phyloP scores from a whole-genome alignment of 1,140 invertebrate genomes.

The Drosophila dunni region DNA sequence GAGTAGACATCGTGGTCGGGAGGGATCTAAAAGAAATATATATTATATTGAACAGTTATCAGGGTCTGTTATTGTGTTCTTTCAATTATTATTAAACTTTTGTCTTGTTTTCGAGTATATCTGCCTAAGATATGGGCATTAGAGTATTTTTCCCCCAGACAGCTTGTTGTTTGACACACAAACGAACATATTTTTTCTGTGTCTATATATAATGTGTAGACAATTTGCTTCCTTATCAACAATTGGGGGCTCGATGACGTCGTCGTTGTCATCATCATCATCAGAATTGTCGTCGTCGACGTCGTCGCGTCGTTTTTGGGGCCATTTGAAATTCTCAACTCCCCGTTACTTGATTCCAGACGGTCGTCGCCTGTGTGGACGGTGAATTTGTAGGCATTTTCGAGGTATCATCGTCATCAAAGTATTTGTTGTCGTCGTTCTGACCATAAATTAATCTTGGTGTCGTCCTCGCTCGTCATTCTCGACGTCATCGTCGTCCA shows the following conservation, averaged over 20 bases:
- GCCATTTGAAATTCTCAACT: conserved; percentile 1
- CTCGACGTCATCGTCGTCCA: conserved; percentile 11
- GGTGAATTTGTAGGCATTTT: not conserved
- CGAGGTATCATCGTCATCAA: not conserved
- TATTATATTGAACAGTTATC: conserved; percentile 6
- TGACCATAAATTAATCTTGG: conserved; percentile 33
- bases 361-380: not conserved
- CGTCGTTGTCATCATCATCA: not conserved
- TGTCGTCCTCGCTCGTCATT: conserved; percentile 14
- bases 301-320: conserved; percentile 8
- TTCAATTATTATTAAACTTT: conserved; percentile 19
- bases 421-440: not conserved
- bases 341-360: not conserved
- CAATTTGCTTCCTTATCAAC: conserved; percentile 3
- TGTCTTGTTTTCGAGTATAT: conserved; percentile 17
- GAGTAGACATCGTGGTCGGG: conserved; percentile 5
- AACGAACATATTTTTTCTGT: not conserved
- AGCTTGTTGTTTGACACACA: conserved; percentile 1
- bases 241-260: not conserved
- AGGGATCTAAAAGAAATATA: conserved; percentile 5
- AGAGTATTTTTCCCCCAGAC: conserved; percentile 4
- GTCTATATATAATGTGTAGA: not conserved
- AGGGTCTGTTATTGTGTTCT: conserved; percentile 2
- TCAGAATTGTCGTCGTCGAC: not conserved
- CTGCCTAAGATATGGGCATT: conserved; percentile 21